A percentile compares a stretch with the other conserved stretches of the same genome.
These are phyloP conservation scores for Xyliphius kryptos DNA, from an alignment of 2,113 vertebrate species.

Conservation along the genomic window DNA sequence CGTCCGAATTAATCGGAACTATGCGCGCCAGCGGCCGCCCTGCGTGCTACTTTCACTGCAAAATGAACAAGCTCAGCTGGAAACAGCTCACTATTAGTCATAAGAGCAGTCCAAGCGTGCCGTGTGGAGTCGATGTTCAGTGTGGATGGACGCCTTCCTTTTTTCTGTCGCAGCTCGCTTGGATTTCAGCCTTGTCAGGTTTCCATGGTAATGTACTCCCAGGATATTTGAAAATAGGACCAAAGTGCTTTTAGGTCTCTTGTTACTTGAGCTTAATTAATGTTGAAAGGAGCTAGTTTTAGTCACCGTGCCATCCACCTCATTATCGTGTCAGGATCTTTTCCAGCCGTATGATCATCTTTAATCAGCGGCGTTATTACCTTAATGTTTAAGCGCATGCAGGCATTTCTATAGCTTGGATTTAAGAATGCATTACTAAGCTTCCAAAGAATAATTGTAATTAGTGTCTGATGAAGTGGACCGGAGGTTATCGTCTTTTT, in stretches of 20 bases:
- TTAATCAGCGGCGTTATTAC: too few relatives aligned
- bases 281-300: slow-evolving; percentile 5
- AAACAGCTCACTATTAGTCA: slow-evolving; percentile 10
- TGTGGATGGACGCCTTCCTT: background rate
- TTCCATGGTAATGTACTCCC: slow-evolving; percentile 4
- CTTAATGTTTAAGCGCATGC: too few relatives aligned
- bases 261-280: slow-evolving; percentile 16
- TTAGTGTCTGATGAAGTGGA: too few relatives aligned
- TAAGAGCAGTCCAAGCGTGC: background rate
- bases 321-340: background rate
- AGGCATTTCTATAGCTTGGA: too few relatives aligned
- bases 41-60: background rate
- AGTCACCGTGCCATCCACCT: slow-evolving; percentile 5
- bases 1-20: background rate
- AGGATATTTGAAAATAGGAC: slow-evolving; percentile 8
- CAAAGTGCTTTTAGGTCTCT: background rate
- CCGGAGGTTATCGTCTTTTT: too few relatives aligned
- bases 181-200: slow-evolving; percentile 10
- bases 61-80: background rate
- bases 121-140: slow-evolving; percentile 16
- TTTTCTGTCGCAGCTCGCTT: background rate
- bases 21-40: background rate
- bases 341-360: background rate
- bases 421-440: too few relatives aligned
- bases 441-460: too few relatives aligned